Conservation (phyloP, 92 coral and sea anemone species). For the Actinernus sp. region DNA sequence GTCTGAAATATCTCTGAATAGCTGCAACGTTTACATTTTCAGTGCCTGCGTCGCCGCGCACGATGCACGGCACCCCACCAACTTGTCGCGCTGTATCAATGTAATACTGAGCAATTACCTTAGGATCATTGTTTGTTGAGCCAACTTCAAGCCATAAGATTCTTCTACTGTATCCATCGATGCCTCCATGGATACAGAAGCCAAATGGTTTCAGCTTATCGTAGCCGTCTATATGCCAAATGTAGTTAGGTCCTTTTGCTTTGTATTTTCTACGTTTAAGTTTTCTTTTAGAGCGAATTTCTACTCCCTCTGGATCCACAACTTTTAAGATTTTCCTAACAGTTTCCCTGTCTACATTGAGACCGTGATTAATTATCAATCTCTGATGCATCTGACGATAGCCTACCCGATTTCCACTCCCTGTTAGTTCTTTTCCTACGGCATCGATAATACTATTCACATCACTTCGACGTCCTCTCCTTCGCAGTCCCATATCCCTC, state of each 20-base stretch:
- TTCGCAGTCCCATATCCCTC: too few relatives aligned
- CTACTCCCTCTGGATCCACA: conserved; percentile 31
- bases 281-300: conserved; percentile 4
- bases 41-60: neutral
- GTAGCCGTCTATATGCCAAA: conserved; percentile 8
- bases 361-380: conserved; percentile 11
- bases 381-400: conserved; percentile 47
- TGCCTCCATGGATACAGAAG: too few relatives aligned
- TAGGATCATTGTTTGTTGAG: too few relatives aligned
- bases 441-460: too few relatives aligned
- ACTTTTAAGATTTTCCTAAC: conserved; percentile 12
- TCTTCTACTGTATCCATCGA: too few relatives aligned
- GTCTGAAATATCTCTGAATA: conserved; percentile 2
- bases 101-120: too few relatives aligned
- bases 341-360: conserved; percentile 19
- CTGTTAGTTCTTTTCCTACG: conserved; percentile 21
- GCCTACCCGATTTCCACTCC: conserved; percentile 28
- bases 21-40: conserved; percentile 3
- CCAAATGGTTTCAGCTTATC: too few relatives aligned
- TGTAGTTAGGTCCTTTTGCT: conserved; percentile 16
- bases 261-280: conserved; percentile 15
- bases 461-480: too few relatives aligned
- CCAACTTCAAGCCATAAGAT: too few relatives aligned
- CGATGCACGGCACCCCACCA: neutral
- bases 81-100: neutral